A percentile compares a stretch with the other conserved stretches of the same genome.
Conservation (phyloP, 2,797 vertebrate genomes). For the Clarias pachynema region DNA sequence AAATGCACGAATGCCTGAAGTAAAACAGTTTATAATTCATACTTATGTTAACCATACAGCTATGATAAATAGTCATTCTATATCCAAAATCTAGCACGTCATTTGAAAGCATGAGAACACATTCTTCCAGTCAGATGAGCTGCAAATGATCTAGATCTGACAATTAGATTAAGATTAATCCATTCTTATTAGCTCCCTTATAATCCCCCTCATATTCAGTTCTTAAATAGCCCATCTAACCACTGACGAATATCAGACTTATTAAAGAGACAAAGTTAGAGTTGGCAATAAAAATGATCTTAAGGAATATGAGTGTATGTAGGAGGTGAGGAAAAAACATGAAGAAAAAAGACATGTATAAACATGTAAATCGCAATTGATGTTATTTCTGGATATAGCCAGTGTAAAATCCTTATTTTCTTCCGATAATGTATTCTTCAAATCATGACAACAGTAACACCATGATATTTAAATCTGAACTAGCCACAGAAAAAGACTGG, state of each 20-base stretch:
- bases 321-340: conserved; percentile 21
- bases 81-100: background rate
- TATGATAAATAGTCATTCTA: background rate
- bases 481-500: background rate
- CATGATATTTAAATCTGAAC: background rate
- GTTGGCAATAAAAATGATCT: conserved; percentile 10
- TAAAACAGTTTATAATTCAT: background rate
- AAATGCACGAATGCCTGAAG: background rate
- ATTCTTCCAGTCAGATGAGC: background rate
- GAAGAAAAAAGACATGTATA: background rate
- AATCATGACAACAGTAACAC: background rate
- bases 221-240: conserved; percentile 4
- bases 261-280: background rate
- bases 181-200: conserved; percentile 5
- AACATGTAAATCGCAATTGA: conserved; percentile 8
- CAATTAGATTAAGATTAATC: conserved; percentile 9
- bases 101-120: background rate
- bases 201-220: background rate
- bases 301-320: conserved; percentile 4
- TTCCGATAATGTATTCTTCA: background rate
- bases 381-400: conserved; percentile 32
- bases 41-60: background rate
- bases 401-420: background rate
- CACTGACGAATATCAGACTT: background rate
- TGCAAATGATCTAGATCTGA: background rate